phyloP scores from a whole-genome alignment of 1,140 invertebrate species.

The Leptonema lineaticorne region DNA sequence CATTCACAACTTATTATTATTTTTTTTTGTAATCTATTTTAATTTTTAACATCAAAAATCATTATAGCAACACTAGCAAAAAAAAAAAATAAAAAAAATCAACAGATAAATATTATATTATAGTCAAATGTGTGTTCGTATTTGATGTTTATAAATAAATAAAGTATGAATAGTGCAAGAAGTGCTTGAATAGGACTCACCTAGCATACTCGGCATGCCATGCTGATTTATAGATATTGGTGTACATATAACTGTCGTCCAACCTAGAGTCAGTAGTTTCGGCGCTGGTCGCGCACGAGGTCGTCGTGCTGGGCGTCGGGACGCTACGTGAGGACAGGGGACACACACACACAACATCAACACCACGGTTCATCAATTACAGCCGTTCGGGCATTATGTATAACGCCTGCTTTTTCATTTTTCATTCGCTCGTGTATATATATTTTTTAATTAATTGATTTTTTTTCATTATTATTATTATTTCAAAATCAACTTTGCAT shows the following conservation, averaged over 20 bases:
- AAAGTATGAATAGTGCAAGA: conserved; percentile 21
- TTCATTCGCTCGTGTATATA: background rate
- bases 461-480: too few relatives aligned
- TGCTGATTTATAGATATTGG: conserved; percentile 50
- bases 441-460: background rate
- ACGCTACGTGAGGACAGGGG: conserved; percentile 27
- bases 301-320: conserved; percentile 36
- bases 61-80: too few relatives aligned
- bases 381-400: too few relatives aligned
- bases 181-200: conserved; percentile 54
- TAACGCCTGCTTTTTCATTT: too few relatives aligned
- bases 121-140: background rate
- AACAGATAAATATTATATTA: too few relatives aligned
- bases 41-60: too few relatives aligned
- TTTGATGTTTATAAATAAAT: background rate
- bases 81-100: too few relatives aligned
- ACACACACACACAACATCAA: conserved; percentile 33
- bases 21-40: too few relatives aligned
- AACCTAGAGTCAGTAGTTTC: conserved; percentile 49
- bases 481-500: too few relatives aligned
- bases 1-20: too few relatives aligned
- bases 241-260: conserved; percentile 37
- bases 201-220: conserved; percentile 63
- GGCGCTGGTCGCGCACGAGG: conserved; percentile 43
- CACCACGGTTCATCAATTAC: conserved; percentile 21